Conservation (phyloP, 2,888 invertebrate genomes). For the Tetramorium bicarinatum region DNA sequence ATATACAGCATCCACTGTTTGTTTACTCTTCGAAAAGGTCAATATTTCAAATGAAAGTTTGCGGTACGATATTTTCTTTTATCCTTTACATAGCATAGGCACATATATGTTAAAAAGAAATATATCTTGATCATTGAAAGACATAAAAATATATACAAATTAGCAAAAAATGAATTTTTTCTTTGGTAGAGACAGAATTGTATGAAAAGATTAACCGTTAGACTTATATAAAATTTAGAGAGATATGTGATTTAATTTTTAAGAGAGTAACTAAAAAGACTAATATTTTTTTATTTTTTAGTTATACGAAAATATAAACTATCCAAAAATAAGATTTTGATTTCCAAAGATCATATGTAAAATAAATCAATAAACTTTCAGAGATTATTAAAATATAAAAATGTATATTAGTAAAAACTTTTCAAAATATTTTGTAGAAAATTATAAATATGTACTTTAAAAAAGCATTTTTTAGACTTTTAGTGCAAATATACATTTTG, state of each 20-base stretch:
- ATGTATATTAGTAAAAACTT: background rate
- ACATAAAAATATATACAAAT: background rate
- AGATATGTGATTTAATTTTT: conserved; percentile 1
- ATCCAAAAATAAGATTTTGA: background rate
- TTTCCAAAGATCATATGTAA: background rate
- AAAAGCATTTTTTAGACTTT: background rate
- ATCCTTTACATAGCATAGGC: background rate
- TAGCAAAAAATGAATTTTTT: background rate
- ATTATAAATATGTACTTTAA: conserved; percentile 7
- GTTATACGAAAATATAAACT: background rate
- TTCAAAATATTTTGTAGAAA: background rate
- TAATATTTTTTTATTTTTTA: background rate
- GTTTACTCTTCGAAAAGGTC: conserved; percentile 43
- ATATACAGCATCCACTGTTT: conserved; percentile 34
- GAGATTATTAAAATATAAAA: background rate
- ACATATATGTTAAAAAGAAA: background rate
- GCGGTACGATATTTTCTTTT: conserved; percentile 9
- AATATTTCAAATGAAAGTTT: conserved; percentile 45
- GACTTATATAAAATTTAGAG: background rate
- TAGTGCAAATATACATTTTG: background rate
- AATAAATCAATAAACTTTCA: background rate
- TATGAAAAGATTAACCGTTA: background rate
- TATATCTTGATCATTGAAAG: background rate
- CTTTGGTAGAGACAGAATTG: background rate
- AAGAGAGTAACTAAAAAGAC: background rate